These are phyloP conservation scores for Aleiodes sp. DNA, from an alignment of 1,140 invertebrate genomes.

Conservation along the genomic window DNA sequence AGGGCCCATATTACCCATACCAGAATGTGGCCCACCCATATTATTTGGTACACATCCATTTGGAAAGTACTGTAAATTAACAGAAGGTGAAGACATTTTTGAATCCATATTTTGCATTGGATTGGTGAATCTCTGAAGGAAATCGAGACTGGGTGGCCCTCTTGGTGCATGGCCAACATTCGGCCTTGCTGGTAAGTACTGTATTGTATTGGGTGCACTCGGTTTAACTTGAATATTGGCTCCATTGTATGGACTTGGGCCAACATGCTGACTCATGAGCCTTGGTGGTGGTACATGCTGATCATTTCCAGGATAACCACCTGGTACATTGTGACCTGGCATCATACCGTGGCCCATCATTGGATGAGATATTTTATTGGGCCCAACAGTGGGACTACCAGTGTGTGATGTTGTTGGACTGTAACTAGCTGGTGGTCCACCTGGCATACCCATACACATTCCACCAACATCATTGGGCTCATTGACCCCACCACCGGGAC, in stretches of 20 bases:
- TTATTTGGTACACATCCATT: constrained; percentile 63
- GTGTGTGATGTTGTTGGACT: constrained; percentile 61
- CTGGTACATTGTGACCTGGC: constrained; percentile 65
- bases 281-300: constrained; percentile 62
- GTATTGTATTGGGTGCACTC: constrained; percentile 96
- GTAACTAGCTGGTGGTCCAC: constrained; percentile 59
- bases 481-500: constrained; percentile 57
- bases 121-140: constrained; percentile 88
- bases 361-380: constrained; percentile 59
- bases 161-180: constrained; percentile 75
- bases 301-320: constrained; percentile 42
- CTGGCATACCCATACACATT: constrained; percentile 67
- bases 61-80: constrained; percentile 81
- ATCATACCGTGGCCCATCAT: constrained; percentile 69
- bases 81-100: constrained; percentile 72
- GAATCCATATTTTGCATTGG: constrained; percentile 77
- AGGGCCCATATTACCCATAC: constrained; percentile 47
- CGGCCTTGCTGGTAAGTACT: constrained; percentile 93
- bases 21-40: constrained; percentile 50
- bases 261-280: constrained; percentile 58
- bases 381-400: constrained; percentile 56
- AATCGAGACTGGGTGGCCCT: constrained; percentile 90
- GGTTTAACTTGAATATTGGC: constrained; percentile 94
- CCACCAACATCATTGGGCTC: constrained; percentile 67
- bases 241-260: constrained; percentile 78